Percentiles rank a stretch among this genome's conserved stretches.
Conservation (phyloP, 2,113 vertebrate species). For the Catharus bicknelli region DNA sequence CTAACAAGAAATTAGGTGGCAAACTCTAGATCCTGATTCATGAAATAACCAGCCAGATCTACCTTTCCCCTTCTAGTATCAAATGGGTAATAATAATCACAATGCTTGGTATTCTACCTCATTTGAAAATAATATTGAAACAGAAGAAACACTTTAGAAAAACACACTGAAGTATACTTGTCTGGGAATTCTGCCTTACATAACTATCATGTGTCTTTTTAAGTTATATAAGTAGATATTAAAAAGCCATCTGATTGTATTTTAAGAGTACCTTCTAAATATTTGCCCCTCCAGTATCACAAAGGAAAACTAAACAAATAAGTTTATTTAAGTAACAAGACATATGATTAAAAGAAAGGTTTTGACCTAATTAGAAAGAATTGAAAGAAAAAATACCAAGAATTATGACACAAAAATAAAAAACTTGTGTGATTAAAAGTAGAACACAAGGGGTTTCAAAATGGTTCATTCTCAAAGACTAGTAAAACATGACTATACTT, state of each 20-base stretch:
- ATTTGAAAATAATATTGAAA: not conserved
- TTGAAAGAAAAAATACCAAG: not conserved
- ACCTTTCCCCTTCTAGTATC: not conserved
- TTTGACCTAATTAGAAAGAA: not conserved
- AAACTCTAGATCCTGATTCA: not conserved
- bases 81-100: not conserved
- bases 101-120: not conserved
- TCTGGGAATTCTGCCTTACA: not conserved
- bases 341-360: not conserved
- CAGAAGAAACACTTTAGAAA: not conserved
- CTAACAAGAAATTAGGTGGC: not conserved
- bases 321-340: not conserved
- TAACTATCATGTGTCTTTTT: not conserved
- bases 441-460: not conserved
- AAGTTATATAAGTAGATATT: not conserved
- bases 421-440: not conserved
- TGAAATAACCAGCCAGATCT: not conserved
- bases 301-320: not conserved
- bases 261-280: not conserved
- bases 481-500: not conserved
- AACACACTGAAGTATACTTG: not conserved
- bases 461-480: not conserved
- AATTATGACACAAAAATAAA: not conserved
- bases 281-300: not conserved
- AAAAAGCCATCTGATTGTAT: not conserved